phyloP scores from a whole-genome alignment of 2,113 vertebrate species.

The Calidris pygmaea region DNA sequence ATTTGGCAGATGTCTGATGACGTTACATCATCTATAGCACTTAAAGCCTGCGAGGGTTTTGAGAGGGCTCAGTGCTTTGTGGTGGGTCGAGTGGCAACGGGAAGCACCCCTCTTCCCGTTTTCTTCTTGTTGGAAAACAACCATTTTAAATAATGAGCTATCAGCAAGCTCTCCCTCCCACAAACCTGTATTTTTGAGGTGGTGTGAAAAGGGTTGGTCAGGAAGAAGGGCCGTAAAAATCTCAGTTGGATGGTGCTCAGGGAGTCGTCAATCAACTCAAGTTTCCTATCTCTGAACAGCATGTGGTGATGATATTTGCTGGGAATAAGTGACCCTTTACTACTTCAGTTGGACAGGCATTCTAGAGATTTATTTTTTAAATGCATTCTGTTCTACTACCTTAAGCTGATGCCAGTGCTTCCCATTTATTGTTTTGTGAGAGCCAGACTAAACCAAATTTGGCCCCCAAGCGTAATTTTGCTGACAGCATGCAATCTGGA shows the following conservation, averaged over 20 bases:
- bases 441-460: background rate
- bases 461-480: background rate
- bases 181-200: background rate
- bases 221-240: background rate
- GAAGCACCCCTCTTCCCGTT: background rate
- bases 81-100: background rate
- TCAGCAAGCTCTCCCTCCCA: background rate
- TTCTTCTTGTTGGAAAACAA: background rate
- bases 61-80: background rate
- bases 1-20: slow-evolving; percentile 22
- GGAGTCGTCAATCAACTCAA: background rate
- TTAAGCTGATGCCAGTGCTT: background rate
- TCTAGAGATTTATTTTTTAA: background rate
- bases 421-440: background rate
- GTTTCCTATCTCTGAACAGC: background rate
- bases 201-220: background rate
- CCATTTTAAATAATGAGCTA: background rate
- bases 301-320: background rate
- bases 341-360: background rate
- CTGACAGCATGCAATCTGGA: background rate
- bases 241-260: background rate
- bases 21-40: background rate
- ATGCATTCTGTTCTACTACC: background rate
- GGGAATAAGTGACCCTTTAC: background rate
- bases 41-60: background rate